Evolutionary conservation across 2,797 vertebrate species (phyloP), one percentile per base, ranked within the genome.

Genomic region (Australoheros facetus): DNA sequence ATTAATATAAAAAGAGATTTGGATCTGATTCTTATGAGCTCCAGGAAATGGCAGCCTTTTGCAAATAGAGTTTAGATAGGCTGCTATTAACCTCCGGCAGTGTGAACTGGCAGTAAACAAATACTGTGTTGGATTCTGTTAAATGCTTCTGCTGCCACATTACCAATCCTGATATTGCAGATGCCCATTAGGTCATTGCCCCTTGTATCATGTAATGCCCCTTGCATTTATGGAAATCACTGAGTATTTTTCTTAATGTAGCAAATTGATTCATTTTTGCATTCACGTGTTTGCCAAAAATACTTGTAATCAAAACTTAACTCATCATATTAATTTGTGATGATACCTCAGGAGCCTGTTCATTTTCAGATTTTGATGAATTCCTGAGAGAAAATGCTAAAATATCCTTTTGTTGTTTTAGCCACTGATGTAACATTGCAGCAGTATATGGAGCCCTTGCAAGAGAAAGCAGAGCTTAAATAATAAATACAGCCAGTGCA

Each of bases 401-500:
- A 84, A 75, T 14, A 56, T 83, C n/a, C 57, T 28, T 74, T 84
- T 78, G 51, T 21, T 57, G 59, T 51, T 64, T 69, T n/a, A 58
- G 28, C 53, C 23, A 58, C 23, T 8, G 45, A 75, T 76, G 56
- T 71, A 85, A 45, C 74, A 76, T 73, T 81, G 82, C 73, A 79
- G 71, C 71, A 76, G 62, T 37, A 62, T 77, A 72, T 32, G 51
- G 60, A 82, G 82, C 73, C 87, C 77, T 71, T 64, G 21, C 53
- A 56, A 54, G 56, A 73, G 72, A 54, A 75, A 82, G 76, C 7
- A 19, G 77, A 60, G 28, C 80, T 80, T 88, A 60, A 85, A 83
- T 86, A 89, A 88, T 81, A 75, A 88, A 81, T 77, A 59, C 56
- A 82, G 74, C 73, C 77, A 60, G 54, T 84, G 59, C 72, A 81